Evolutionary conservation across 1,140 invertebrate species (phyloP), one percentile per base, ranked within the genome.

Genomic region (Orussus abietinus): DNA sequence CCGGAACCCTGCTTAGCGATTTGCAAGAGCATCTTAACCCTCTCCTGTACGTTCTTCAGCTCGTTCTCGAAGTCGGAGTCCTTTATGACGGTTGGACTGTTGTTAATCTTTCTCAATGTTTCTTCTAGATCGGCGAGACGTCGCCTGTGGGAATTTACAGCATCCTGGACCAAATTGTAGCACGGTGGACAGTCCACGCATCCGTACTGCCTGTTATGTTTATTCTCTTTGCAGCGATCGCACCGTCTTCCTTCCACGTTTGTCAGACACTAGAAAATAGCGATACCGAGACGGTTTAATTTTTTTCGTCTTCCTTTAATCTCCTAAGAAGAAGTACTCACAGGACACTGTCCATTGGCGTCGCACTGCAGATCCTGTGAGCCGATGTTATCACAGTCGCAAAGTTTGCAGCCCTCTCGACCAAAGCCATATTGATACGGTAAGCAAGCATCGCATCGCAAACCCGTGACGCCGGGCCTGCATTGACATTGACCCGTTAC

Each of bases 141-240:
- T 31, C 62, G 67, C 37, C 90, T 77, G 57, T 96, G 92, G n/a
- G 73, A 57, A 60, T 88, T 84, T 0, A 90, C 90, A 1, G 87
- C 85, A 45, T 92, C 85, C 64, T 93, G 86, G 0, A 97, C 90
- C 1, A 98, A 74, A 66, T 91, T 92, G 61, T 98, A 98, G 63
- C 94, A 98, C 11, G 85, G 77, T 0, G 92, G 91, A 70, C 94
- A 97, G 59, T 95, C 86, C 37, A 89, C 71, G 59, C 92, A 96
- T 9, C 89, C 90, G 26, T 80, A 80, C 50, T 91, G 85, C 18
- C 90, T 77, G 60, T 92, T 84, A 55, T 85, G 84, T 62, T 92
- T 95, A 62, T 96, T 96, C 59, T 95, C 90, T 67, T 92, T 92
- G 63, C 93, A 97, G 17, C 88, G 80, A 59, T 97, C 89, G 62